Evolutionary conservation across 2,113 vertebrate species (phyloP).

Genomic region (Callospermophilus lateralis): DNA sequence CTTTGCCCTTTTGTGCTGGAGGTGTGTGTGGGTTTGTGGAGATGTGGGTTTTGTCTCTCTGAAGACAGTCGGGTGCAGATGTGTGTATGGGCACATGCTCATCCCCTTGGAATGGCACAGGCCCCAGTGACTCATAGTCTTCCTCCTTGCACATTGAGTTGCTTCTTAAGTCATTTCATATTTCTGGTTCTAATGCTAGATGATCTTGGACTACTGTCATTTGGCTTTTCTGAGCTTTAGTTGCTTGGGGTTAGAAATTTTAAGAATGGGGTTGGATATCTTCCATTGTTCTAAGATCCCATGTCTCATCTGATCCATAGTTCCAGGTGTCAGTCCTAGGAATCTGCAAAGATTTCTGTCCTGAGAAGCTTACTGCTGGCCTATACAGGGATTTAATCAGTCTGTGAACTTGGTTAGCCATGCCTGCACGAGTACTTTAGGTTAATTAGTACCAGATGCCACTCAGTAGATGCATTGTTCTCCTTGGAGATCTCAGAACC

Average conservation of each 20-base stretch:
- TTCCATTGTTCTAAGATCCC: slow-evolving; percentile 18
- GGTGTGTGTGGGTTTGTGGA: not conserved
- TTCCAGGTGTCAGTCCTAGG: not conserved
- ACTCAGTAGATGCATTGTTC: not conserved
- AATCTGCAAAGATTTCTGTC: slow-evolving; percentile 21
- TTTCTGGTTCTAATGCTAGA: not conserved
- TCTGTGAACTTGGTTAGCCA: not conserved
- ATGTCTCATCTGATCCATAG: not conserved
- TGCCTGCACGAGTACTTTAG: not conserved
- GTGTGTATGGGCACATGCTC: not conserved
- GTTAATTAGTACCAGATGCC: slow-evolving; percentile 23
- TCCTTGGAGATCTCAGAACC: not conserved
- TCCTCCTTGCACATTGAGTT: not conserved
- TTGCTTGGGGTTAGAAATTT: not conserved
- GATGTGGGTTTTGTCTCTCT: not conserved
- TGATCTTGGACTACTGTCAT: not conserved
- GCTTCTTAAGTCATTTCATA: not conserved
- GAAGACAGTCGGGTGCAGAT: not conserved
- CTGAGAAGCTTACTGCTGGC: not conserved
- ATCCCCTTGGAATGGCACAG: not conserved
- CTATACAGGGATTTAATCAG: not conserved
- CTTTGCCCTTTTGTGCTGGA: not conserved
- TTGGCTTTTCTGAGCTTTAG: not conserved
- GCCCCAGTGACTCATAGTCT: not conserved
- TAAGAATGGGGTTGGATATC: not conserved